These are phyloP conservation scores for Tachysurus fulvidraco DNA, from an alignment of 2,113 vertebrate genomes.

Conservation along the genomic window DNA sequence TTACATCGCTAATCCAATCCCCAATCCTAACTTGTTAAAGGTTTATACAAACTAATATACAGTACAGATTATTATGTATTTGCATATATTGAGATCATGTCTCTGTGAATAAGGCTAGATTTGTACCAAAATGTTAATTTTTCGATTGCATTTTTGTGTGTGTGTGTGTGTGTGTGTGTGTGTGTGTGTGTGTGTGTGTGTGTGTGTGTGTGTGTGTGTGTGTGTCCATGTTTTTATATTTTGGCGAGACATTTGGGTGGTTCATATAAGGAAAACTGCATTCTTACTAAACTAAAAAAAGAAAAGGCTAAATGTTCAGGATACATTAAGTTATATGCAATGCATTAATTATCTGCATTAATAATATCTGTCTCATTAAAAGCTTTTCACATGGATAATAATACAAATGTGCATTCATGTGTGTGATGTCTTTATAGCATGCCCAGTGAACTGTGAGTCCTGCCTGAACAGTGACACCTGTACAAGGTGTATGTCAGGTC, in stretches of 20 bases:
- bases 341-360: not conserved
- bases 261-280: not conserved
- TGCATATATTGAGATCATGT: not conserved
- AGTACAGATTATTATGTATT: not conserved
- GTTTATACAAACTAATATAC: not conserved
- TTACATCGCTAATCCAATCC: not conserved
- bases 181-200: not conserved
- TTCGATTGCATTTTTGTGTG: not conserved
- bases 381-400: not conserved
- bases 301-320: not conserved
- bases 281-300: not conserved
- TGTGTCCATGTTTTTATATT: not conserved
- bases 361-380: not conserved
- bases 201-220: not conserved
- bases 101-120: not conserved
- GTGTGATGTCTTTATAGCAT: conserved; percentile 73
- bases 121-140: not conserved
- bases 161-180: not conserved
- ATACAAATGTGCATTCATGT: not conserved
- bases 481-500: conserved; percentile 85
- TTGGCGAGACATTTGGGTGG: not conserved
- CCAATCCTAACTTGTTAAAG: not conserved
- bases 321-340: not conserved
- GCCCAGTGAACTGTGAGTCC: conserved; percentile 90
- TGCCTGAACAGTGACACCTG: conserved; percentile 93